phyloP scores from a whole-genome alignment of 2,888 invertebrate species.

The Nomada ferruginata region DNA sequence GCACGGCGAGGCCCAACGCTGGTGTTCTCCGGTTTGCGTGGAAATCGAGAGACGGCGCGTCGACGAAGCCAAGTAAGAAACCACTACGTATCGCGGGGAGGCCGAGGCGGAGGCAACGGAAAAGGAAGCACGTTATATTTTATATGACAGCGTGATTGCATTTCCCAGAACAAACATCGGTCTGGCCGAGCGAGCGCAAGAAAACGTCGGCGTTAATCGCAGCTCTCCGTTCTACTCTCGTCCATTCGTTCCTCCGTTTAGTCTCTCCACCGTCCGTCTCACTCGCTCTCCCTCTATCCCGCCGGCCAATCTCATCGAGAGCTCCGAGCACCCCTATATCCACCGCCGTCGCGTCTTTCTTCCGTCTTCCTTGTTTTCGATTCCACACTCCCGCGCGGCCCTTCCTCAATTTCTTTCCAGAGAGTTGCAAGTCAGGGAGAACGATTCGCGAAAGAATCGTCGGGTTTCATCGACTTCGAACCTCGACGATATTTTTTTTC shows the following conservation, averaged over 20 bases:
- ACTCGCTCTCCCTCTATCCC: neutral
- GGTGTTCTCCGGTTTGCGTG: slow-evolving; percentile 63
- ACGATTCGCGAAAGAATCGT: slow-evolving; percentile 37
- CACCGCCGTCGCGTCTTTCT: neutral
- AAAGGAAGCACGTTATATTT: slow-evolving; percentile 75
- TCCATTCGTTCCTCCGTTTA: slow-evolving; percentile 14
- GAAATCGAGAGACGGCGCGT: slow-evolving; percentile 65
- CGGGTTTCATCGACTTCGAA: slow-evolving; percentile 10
- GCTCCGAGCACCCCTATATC: neutral
- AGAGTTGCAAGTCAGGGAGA: slow-evolving; percentile 1
- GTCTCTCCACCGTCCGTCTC: neutral
- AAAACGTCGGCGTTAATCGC: slow-evolving; percentile 75
- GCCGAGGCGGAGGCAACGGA: slow-evolving; percentile 41
- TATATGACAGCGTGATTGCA: slow-evolving; percentile 77
- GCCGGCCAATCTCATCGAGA: neutral
- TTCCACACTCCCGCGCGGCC: neutral
- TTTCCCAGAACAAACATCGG: slow-evolving; percentile 78
- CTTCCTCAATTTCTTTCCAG: slow-evolving; percentile 46
- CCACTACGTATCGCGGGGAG: slow-evolving; percentile 12
- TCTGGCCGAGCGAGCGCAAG: slow-evolving; percentile 68
- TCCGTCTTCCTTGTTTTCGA: neutral
- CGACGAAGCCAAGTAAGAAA: slow-evolving; percentile 37
- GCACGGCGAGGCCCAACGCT: slow-evolving; percentile 60
- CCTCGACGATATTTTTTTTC: no score
- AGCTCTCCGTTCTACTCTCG: slow-evolving; percentile 29